A percentile compares a stretch with the other conserved stretches of the same genome.
Conservation (phyloP, 2,113 vertebrate species). For the Ammodytes dubius region DNA sequence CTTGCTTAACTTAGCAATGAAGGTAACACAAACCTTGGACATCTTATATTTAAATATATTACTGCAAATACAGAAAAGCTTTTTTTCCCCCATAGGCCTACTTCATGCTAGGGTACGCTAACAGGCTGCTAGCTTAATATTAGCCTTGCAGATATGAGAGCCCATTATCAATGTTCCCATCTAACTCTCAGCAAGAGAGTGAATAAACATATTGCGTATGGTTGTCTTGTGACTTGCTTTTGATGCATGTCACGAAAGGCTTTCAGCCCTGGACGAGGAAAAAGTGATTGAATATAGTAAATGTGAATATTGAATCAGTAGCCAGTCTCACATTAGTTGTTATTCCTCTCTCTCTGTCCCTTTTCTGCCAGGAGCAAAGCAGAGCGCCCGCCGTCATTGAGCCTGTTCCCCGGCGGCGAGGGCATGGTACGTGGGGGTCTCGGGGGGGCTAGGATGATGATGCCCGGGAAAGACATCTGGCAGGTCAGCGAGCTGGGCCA, state of each 20-base stretch:
- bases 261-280: background rate
- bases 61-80: background rate
- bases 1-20: background rate
- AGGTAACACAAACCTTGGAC: no score
- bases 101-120: background rate
- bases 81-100: background rate
- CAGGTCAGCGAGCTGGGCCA: constrained; percentile 94
- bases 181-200: background rate
- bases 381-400: constrained; percentile 96
- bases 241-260: constrained; percentile 16
- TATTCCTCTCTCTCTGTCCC: constrained; percentile 41
- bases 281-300: background rate
- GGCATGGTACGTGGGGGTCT: constrained; percentile 97
- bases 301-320: background rate
- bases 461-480: constrained; percentile 94
- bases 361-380: constrained; percentile 88
- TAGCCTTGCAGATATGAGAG: background rate
- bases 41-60: no score
- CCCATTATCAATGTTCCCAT: background rate
- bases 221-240: constrained; percentile 20
- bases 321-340: background rate
- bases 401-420: constrained; percentile 92
- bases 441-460: constrained; percentile 92
- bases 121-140: background rate
- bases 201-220: background rate